Conservation (phyloP, 92 coral and sea anemone genomes). For the Epizoanthus fatuus region DNA sequence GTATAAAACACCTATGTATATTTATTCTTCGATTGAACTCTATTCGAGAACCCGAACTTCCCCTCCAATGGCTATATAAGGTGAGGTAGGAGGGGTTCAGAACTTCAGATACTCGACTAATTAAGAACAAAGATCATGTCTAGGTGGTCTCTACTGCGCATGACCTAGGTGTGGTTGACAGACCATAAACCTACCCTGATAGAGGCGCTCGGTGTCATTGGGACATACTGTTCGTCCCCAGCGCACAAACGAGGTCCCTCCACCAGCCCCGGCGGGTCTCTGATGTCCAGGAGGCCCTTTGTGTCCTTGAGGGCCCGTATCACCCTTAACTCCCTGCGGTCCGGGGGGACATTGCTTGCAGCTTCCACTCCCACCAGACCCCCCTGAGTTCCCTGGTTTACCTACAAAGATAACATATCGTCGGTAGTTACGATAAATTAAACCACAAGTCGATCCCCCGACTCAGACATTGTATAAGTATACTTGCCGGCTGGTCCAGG, state of each 20-base stretch:
- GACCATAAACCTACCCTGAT: neutral
- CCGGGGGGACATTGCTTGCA: constrained; percentile 33
- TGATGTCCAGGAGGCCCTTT: constrained; percentile 9
- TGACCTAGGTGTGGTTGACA: no score
- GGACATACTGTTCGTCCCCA: constrained; percentile 23
- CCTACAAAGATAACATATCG: neutral
- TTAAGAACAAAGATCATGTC: no score
- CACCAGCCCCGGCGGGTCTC: neutral
- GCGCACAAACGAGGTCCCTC: constrained; percentile 37
- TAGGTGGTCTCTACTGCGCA: no score
- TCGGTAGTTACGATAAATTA: neutral
- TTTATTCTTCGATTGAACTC: no score
- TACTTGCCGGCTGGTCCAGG: constrained; percentile 21
- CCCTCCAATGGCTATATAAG: no score
- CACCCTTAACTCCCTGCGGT: constrained; percentile 5
- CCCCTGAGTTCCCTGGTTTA: neutral
- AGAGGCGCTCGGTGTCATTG: constrained; percentile 12
- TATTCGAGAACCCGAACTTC: no score
- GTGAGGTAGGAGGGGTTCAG: no score
- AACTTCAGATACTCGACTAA: no score
- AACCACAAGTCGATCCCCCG: no score
- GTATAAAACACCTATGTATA: no score
- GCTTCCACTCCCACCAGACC: neutral
- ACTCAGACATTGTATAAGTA: neutral
- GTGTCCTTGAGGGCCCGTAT: constrained; percentile 11